A percentile compares a stretch with the other conserved stretches of the same genome.
These are phyloP conservation scores for Neodon shergylaensis DNA, from an alignment of 2,113 vertebrate species.

Conservation along the genomic window DNA sequence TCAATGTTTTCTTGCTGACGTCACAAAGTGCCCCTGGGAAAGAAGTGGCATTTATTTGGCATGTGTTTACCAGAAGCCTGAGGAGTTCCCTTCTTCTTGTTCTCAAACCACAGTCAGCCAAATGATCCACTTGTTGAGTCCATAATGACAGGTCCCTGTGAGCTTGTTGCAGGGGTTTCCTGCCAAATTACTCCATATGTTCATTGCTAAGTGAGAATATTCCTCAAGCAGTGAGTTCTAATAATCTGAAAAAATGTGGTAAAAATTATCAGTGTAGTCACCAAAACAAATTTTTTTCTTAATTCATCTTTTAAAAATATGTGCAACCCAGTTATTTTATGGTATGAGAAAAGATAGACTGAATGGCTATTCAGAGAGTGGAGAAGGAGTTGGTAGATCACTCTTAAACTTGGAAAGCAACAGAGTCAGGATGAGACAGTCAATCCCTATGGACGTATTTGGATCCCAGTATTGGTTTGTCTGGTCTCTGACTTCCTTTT, in stretches of 20 bases:
- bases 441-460: background rate
- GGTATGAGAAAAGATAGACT: background rate
- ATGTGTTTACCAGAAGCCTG: background rate
- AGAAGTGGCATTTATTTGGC: background rate
- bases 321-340: background rate
- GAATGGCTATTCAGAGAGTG: too few species aligned
- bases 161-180: background rate
- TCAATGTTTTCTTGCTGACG: background rate
- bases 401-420: background rate
- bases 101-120: background rate
- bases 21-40: background rate
- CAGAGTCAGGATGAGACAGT: background rate
- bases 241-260: background rate
- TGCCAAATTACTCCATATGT: background rate
- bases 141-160: background rate
- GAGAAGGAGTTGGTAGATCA: too few species aligned
- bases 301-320: background rate
- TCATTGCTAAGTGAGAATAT: background rate
- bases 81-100: background rate
- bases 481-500: background rate
- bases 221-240: background rate
- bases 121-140: background rate
- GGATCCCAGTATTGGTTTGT: background rate
- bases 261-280: background rate
- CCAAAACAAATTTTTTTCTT: background rate